These are phyloP conservation scores for Eciton burchellii DNA, from an alignment of 1,140 invertebrate species.

Conservation along the genomic window DNA sequence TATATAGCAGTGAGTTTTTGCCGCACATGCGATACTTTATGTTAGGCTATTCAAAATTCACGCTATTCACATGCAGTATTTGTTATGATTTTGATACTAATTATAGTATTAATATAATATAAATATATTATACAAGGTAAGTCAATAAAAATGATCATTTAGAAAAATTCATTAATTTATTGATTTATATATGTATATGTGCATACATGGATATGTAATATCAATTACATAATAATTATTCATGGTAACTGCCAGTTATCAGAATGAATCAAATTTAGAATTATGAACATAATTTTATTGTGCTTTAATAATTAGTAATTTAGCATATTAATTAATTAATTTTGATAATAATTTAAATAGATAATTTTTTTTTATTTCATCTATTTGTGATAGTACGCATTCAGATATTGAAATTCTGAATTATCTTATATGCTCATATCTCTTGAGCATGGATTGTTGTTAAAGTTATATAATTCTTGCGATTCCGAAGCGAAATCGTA, in stretches of 20 bases:
- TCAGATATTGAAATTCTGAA: slow-evolving; percentile 22
- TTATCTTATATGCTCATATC: slow-evolving; percentile 18
- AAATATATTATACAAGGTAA: slow-evolving; percentile 21
- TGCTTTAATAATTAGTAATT: too few relatives aligned
- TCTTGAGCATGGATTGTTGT: background rate
- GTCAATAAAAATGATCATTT: too few relatives aligned
- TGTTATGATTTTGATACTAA: background rate
- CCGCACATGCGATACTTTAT: background rate
- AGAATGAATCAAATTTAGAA: too few relatives aligned
- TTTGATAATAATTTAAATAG: too few relatives aligned
- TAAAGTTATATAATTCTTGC: background rate
- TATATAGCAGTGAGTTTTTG: background rate
- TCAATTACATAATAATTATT: background rate
- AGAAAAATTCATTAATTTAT: too few relatives aligned
- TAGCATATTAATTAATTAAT: too few relatives aligned
- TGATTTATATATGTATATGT: too few relatives aligned
- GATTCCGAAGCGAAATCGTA: background rate
- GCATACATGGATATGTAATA: too few relatives aligned
- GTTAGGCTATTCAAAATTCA: slow-evolving; percentile 42
- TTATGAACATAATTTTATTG: too few relatives aligned
- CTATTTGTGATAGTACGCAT: too few relatives aligned
- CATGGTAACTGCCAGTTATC: too few relatives aligned
- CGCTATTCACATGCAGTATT: background rate
- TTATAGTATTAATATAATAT: slow-evolving; percentile 17
- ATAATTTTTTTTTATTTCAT: too few relatives aligned